These are phyloP conservation scores for Tenebrosternarchus preto DNA, from an alignment of 2,113 vertebrate species.

Conservation along the genomic window DNA sequence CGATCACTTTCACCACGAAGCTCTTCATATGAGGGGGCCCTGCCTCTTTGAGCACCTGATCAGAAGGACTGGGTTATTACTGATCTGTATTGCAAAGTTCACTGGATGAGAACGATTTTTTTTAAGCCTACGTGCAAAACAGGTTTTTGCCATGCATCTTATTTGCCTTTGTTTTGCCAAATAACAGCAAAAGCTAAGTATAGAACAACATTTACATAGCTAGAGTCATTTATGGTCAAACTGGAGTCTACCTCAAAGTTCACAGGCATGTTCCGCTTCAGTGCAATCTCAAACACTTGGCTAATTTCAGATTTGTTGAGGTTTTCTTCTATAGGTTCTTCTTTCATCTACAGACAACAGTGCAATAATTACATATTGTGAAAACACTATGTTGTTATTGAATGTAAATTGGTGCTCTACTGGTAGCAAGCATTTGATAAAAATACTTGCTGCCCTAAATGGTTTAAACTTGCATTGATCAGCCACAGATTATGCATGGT, in stretches of 20 bases:
- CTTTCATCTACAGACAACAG: slow-evolving; percentile 82
- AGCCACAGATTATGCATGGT: too few species aligned
- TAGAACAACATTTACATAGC: not conserved
- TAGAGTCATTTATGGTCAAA: not conserved
- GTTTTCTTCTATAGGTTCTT: slow-evolving; percentile 92
- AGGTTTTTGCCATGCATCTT: not conserved
- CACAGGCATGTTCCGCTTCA: slow-evolving; percentile 97
- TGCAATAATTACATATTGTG: not conserved
- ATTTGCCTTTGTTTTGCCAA: not conserved
- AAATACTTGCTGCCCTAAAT: too few species aligned
- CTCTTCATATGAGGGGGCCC: slow-evolving; percentile 98
- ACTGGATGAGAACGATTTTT: not conserved
- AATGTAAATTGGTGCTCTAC: not conserved
- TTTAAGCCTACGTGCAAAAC: not conserved
- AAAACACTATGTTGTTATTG: not conserved
- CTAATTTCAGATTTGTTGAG: slow-evolving; percentile 99
- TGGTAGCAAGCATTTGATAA: not conserved
- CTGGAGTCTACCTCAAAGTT: slow-evolving; percentile 88
- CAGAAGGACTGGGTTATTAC: not conserved
- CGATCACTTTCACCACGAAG: slow-evolving; percentile 88
- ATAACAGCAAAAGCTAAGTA: not conserved
- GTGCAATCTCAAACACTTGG: slow-evolving; percentile 99
- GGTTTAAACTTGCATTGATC: not conserved
- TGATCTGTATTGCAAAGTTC: not conserved
- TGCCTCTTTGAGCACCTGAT: slow-evolving; percentile 92